Conservation (phyloP, 2,113 vertebrate species). For the Stigmatopora argus region DNA sequence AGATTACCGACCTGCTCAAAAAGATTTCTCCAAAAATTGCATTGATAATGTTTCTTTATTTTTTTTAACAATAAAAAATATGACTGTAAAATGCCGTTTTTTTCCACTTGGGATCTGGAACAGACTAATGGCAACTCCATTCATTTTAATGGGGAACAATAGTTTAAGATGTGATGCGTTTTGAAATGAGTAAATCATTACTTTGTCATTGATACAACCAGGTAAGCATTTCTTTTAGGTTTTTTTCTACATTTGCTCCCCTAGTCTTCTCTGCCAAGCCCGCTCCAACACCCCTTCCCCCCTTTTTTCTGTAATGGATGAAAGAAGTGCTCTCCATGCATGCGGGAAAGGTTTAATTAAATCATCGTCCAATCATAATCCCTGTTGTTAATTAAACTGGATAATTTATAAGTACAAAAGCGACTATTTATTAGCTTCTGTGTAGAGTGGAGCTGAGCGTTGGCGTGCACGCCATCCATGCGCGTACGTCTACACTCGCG, state of each 20-base stretch:
- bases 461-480: constrained; percentile 16
- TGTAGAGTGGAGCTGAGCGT: constrained; percentile 39
- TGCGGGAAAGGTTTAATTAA: constrained; percentile 77
- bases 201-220: background rate
- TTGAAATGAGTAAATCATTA: background rate
- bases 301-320: constrained; percentile 61
- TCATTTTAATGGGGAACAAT: background rate
- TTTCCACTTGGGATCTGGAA: background rate
- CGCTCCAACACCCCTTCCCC: background rate
- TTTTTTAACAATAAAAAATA: background rate
- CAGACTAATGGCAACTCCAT: background rate
- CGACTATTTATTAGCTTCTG: constrained; percentile 76
- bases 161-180: background rate
- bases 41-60: too few species aligned
- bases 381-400: constrained; percentile 81
- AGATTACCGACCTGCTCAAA: too few species aligned
- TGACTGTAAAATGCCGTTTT: background rate
- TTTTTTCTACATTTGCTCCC: background rate
- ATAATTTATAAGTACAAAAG: constrained; percentile 78
- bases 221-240: background rate
- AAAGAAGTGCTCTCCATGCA: constrained; percentile 51
- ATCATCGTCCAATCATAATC: constrained; percentile 79
- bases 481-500: constrained; percentile 24
- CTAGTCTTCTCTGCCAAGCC: background rate
- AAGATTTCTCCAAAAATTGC: too few species aligned